Evolutionary conservation across 2,113 vertebrate genomes (phyloP).

Genomic region (Hippocampus zosterae): DNA sequence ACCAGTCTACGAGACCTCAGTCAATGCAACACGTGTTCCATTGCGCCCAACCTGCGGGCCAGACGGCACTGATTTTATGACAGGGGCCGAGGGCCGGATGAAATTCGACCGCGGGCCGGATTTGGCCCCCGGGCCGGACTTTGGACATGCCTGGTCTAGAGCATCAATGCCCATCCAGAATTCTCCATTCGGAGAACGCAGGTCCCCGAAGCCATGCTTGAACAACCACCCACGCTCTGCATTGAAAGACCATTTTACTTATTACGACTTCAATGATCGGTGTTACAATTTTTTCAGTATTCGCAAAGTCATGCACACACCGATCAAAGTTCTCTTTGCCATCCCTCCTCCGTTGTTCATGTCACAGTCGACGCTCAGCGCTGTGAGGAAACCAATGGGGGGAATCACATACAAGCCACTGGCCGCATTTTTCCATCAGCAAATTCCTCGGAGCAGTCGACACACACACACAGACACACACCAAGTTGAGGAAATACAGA

Average conservation of each 20-base stretch:
- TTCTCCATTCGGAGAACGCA: slow-evolving; percentile 50
- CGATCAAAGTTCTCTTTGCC: slow-evolving; percentile 83
- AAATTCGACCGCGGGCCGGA: too few species aligned
- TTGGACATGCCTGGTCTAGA: too few species aligned
- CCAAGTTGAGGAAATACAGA: not conserved
- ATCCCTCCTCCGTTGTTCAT: slow-evolving; percentile 82
- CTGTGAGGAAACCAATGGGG: slow-evolving; percentile 67
- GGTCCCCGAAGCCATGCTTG: slow-evolving; percentile 62
- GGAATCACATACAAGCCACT: slow-evolving; percentile 83
- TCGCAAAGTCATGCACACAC: slow-evolving; percentile 46
- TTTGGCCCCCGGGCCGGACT: too few species aligned
- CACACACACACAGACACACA: not conserved
- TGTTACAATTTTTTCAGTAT: not conserved
- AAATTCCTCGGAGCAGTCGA: slow-evolving; percentile 61
- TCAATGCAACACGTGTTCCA: too few species aligned
- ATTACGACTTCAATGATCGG: not conserved
- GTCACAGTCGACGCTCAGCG: slow-evolving; percentile 74
- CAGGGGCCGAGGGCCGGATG: too few species aligned
- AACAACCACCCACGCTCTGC: slow-evolving; percentile 62
- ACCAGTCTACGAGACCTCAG: too few species aligned
- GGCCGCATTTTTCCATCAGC: slow-evolving; percentile 69
- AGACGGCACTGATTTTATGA: too few species aligned
- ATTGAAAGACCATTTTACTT: not conserved
- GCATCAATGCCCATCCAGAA: slow-evolving; percentile 68
- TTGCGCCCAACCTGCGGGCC: too few species aligned